Evolutionary conservation across 2,888 invertebrate species (phyloP).

Genomic region (Melieria omissa): DNA sequence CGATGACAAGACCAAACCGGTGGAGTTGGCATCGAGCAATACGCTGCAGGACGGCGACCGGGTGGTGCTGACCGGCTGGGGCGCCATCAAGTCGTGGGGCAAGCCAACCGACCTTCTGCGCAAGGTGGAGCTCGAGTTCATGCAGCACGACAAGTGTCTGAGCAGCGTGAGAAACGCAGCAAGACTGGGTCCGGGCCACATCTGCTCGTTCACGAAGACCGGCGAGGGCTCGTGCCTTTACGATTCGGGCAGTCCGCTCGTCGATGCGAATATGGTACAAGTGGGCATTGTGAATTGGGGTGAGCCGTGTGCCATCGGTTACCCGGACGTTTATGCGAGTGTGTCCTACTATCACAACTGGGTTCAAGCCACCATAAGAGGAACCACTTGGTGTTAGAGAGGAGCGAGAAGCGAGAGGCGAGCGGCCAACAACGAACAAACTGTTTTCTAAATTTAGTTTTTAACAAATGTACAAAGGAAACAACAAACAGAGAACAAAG

Average conservation of each 20-base stretch:
- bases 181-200: slow-evolving; percentile 70
- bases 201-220: slow-evolving; percentile 70
- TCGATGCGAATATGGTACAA: slow-evolving; percentile 50
- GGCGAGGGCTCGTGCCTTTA: slow-evolving; percentile 68
- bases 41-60: slow-evolving; percentile 69
- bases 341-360: slow-evolving; percentile 58
- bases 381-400: neutral
- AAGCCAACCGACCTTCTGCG: slow-evolving; percentile 69
- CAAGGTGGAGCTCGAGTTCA: slow-evolving; percentile 69
- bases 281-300: slow-evolving; percentile 66
- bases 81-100: slow-evolving; percentile 68
- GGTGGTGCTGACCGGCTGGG: slow-evolving; percentile 73
- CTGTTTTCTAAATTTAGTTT: neutral
- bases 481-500: too few relatives aligned
- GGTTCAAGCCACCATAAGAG: slow-evolving; percentile 53
- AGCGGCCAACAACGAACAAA: slow-evolving; percentile 37
- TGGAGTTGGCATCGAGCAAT: slow-evolving; percentile 70
- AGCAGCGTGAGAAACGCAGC: slow-evolving; percentile 66
- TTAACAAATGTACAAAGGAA: neutral
- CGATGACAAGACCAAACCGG: slow-evolving; percentile 68
- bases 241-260: slow-evolving; percentile 65
- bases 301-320: slow-evolving; percentile 62
- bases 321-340: slow-evolving; percentile 63
- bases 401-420: slow-evolving; percentile 22
- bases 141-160: slow-evolving; percentile 67